phyloP scores from a whole-genome alignment of 2,113 vertebrate species.

The Tetrao urogallus region DNA sequence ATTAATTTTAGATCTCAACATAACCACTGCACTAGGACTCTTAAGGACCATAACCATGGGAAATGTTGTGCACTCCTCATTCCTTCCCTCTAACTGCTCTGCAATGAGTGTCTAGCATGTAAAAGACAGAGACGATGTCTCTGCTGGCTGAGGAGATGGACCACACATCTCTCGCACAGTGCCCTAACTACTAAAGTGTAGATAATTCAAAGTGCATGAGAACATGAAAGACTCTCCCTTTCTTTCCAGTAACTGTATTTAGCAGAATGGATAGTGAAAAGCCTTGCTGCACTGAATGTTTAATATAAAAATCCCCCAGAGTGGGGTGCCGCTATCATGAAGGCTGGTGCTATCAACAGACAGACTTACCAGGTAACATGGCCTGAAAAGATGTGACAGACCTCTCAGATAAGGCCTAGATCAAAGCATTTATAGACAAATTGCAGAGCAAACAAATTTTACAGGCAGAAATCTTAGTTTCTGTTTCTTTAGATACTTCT shows the following conservation, averaged over 20 bases:
- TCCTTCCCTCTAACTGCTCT: neutral
- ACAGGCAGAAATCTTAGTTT: neutral
- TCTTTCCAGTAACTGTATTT: neutral
- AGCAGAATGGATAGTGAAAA: neutral
- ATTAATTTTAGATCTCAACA: neutral
- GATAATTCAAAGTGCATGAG: fast-evolving
- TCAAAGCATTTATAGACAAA: neutral
- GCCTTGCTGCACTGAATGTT: neutral
- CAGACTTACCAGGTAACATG: neutral
- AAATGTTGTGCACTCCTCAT: neutral
- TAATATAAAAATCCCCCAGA: neutral
- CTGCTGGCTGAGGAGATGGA: neutral
- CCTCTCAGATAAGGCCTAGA: neutral
- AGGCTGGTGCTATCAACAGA: neutral
- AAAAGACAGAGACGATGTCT: fast-evolving
- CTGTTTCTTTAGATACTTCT: neutral
- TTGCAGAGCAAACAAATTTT: neutral
- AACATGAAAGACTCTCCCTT: fast-evolving
- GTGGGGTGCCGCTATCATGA: neutral
- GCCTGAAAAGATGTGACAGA: neutral
- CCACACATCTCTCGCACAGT: neutral
- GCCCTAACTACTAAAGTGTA: neutral
- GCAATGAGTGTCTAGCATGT: neutral
- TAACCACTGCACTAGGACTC: neutral
- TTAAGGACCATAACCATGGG: neutral